Conservation (phyloP, 2,888 invertebrate genomes). For the Erannis defoliaria region DNA sequence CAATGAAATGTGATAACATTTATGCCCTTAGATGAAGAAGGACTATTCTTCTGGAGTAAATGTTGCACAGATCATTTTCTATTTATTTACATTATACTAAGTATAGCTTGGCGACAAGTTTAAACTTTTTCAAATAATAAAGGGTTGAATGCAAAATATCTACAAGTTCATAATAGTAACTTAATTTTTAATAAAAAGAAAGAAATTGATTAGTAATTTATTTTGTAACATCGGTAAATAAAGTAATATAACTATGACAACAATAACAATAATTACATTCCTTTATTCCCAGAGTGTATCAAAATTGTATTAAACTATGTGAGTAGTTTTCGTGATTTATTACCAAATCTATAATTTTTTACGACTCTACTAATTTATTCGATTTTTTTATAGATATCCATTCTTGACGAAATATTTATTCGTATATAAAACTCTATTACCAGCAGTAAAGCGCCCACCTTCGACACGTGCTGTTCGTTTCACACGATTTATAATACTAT, state of each 20-base stretch:
- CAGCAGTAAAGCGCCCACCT: slow-evolving; percentile 37
- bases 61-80: too few relatives aligned
- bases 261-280: too few relatives aligned
- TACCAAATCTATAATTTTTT: not conserved
- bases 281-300: not conserved
- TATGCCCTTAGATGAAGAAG: too few relatives aligned
- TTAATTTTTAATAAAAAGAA: not conserved
- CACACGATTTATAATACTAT: slow-evolving; percentile 33
- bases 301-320: not conserved
- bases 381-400: slow-evolving; percentile 17
- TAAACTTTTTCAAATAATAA: not conserved
- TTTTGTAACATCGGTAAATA: too few relatives aligned
- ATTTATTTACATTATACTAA: too few relatives aligned
- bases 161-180: too few relatives aligned
- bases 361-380: slow-evolving; percentile 1
- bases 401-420: slow-evolving; percentile 37
- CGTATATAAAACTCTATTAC: slow-evolving; percentile 28
- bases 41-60: too few relatives aligned
- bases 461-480: slow-evolving; percentile 21
- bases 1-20: too few relatives aligned
- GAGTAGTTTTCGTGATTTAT: not conserved
- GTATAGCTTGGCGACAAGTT: too few relatives aligned
- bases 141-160: too few relatives aligned
- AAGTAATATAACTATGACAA: not conserved
- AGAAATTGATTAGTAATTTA: not conserved